These are phyloP conservation scores for Microplitis demolitor DNA, from an alignment of 1,140 invertebrate genomes.

Conservation along the genomic window DNA sequence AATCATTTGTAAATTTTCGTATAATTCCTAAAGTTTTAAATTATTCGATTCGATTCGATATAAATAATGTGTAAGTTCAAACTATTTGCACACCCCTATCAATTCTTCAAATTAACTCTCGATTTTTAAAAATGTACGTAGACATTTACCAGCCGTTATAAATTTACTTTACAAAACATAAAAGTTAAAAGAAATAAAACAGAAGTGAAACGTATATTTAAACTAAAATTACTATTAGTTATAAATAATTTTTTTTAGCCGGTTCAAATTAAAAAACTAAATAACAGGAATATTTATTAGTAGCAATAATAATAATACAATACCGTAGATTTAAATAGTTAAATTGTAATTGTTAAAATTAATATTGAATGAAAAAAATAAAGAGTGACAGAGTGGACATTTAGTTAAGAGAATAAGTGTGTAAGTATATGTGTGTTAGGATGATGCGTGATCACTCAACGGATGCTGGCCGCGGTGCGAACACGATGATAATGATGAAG, in stretches of 20 bases:
- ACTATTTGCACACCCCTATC: no score
- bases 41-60: no score
- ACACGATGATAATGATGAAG: background rate
- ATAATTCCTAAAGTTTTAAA: no score
- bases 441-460: constrained; percentile 14
- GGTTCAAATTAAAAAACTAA: no score
- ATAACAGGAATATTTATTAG: background rate
- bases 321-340: background rate
- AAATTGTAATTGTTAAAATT: background rate
- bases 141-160: no score
- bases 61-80: no score
- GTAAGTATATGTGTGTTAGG: constrained; percentile 20
- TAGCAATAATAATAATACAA: constrained; percentile 26
- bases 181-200: no score
- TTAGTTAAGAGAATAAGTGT: background rate
- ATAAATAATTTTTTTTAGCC: background rate
- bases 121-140: no score
- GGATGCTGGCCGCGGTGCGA: background rate
- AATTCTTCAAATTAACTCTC: no score
- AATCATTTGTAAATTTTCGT: no score
- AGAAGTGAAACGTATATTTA: background rate
- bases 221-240: background rate
- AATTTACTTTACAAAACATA: no score
- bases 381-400: background rate
- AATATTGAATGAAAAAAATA: background rate